These are phyloP conservation scores for Ceratitis capitata DNA, from an alignment of 1,140 invertebrate genomes.

Conservation along the genomic window DNA sequence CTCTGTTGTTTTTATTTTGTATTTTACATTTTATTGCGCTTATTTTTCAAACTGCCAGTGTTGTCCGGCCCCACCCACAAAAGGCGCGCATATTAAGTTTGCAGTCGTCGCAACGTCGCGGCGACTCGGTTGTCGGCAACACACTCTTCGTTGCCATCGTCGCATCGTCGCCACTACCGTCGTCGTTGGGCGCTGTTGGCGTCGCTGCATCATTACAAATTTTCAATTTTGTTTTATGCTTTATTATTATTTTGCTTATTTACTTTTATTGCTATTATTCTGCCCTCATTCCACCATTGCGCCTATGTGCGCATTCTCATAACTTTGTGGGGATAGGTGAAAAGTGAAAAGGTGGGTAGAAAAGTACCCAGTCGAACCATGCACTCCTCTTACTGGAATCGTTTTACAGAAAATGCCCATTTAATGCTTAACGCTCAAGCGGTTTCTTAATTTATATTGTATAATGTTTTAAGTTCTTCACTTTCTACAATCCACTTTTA, in stretches of 20 bases:
- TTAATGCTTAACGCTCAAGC: neutral
- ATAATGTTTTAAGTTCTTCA: neutral
- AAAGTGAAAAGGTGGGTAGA: too few species aligned
- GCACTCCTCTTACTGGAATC: conserved; percentile 43
- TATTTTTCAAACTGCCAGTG: neutral
- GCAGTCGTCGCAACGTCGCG: neutral
- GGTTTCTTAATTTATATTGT: neutral
- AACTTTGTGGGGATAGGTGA: neutral
- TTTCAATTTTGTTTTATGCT: conserved; percentile 43
- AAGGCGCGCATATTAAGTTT: neutral
- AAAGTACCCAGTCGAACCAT: neutral
- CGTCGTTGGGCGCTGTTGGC: neutral
- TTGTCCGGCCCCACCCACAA: conserved; percentile 16
- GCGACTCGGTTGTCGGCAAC: too few species aligned
- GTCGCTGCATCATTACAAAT: conserved; percentile 28
- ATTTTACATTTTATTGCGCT: neutral
- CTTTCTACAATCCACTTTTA: neutral
- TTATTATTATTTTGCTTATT: conserved; percentile 53
- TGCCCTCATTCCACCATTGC: conserved; percentile 46
- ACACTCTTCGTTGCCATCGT: neutral
- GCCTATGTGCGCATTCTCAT: conserved; percentile 44
- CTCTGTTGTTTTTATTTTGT: neutral
- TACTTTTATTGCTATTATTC: conserved; percentile 46
- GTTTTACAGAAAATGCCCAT: neutral
- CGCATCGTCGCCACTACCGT: too few species aligned